Percentiles rank a stretch among this genome's conserved stretches.
phyloP scores from a whole-genome alignment of 2,888 invertebrate genomes.

The Sarcophaga carnaria region DNA sequence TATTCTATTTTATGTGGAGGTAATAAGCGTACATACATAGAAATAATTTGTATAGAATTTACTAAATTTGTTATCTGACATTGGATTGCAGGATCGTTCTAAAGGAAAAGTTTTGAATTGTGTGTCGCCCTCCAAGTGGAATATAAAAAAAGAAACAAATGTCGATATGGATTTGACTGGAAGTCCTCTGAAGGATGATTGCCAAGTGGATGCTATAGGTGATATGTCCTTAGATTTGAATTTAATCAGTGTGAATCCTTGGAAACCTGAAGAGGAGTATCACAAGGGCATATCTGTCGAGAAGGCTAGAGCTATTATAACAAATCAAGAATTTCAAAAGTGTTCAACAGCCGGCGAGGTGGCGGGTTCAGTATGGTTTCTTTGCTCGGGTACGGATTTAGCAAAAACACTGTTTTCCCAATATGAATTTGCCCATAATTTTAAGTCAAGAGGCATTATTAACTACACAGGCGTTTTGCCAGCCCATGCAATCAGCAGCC shows the following conservation, averaged over 20 bases:
- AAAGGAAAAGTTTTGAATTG: slow-evolving; percentile 47
- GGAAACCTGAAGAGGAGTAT: slow-evolving; percentile 78
- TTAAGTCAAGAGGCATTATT: slow-evolving; percentile 77
- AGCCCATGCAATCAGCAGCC: slow-evolving; percentile 72
- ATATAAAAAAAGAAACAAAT: slow-evolving; percentile 47
- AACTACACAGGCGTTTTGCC: slow-evolving; percentile 75
- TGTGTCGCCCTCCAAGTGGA: slow-evolving; percentile 70
- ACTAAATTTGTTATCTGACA: background rate
- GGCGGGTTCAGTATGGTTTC: slow-evolving; percentile 83
- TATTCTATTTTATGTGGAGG: slow-evolving; percentile 74
- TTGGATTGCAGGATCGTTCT: slow-evolving; percentile 62
- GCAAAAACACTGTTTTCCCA: slow-evolving; percentile 81
- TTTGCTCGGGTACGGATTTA: slow-evolving; percentile 85
- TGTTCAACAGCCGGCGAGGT: slow-evolving; percentile 43
- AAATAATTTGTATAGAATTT: background rate
- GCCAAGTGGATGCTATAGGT: slow-evolving; percentile 76
- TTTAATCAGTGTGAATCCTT: slow-evolving; percentile 73
- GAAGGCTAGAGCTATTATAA: slow-evolving; percentile 76
- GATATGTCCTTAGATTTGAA: slow-evolving; percentile 77
- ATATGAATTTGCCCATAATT: slow-evolving; percentile 74
- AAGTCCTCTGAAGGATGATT: slow-evolving; percentile 80
- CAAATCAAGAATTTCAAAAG: slow-evolving; percentile 74
- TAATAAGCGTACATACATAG: slow-evolving; percentile 29
- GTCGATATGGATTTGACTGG: slow-evolving; percentile 78
- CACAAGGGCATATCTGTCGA: slow-evolving; percentile 75